These are phyloP conservation scores for Hypomecis atomaria DNA, from an alignment of 2,888 invertebrate species.

Conservation along the genomic window DNA sequence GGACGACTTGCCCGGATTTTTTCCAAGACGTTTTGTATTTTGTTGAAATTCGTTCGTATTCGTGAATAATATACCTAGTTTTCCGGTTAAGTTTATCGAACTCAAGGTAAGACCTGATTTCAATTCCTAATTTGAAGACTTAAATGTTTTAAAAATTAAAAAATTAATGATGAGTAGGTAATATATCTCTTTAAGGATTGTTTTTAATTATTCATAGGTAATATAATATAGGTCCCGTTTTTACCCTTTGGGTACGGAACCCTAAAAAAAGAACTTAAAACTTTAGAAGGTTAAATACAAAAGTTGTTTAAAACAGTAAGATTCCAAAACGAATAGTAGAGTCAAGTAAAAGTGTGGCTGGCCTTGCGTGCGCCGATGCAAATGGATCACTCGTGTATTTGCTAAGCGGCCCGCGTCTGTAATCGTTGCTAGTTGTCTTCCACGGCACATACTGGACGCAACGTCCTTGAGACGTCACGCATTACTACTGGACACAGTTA, in stretches of 20 bases:
- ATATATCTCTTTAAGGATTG: too few species aligned
- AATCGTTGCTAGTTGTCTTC: background rate
- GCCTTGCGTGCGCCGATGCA: conserved; percentile 18
- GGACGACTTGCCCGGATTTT: background rate
- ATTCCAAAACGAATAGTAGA: background rate
- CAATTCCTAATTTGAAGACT: background rate
- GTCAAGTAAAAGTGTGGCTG: conserved; percentile 11
- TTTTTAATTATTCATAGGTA: too few species aligned
- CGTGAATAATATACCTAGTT: background rate
- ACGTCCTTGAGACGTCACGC: conserved; percentile 18
- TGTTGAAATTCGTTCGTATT: background rate
- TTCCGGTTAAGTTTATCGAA: conserved; percentile 3
- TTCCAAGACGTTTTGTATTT: background rate
- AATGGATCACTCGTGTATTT: background rate
- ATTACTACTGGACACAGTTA: too few species aligned
- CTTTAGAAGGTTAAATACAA: background rate
- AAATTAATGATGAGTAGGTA: too few species aligned
- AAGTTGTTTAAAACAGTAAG: background rate
- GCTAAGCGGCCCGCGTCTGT: conserved; percentile 13
- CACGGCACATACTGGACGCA: conserved; percentile 17
- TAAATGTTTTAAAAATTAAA: background rate
- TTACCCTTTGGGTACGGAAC: too few species aligned
- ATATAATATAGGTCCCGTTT: too few species aligned
- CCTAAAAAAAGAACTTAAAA: background rate
- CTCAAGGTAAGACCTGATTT: background rate